Conservation (phyloP, 2,888 invertebrate species). For the Cancer borealis region DNA sequence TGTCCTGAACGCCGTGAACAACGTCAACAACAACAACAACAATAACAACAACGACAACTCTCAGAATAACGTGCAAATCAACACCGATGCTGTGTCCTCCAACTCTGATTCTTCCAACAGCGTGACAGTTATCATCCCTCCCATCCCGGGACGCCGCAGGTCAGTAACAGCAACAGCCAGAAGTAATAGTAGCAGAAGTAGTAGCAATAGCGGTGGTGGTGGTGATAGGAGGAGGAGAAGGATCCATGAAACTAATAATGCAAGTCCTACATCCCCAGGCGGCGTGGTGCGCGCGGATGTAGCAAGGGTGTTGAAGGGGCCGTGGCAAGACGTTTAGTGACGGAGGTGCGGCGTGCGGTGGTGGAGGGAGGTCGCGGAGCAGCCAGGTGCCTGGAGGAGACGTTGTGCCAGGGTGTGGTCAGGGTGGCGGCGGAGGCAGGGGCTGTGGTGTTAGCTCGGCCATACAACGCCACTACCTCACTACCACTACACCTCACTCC, state of each 20-base stretch:
- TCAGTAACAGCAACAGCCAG: neutral
- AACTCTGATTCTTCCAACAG: slow-evolving; percentile 68
- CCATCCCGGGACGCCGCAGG: slow-evolving; percentile 59
- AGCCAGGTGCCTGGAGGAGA: neutral
- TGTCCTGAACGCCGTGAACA: slow-evolving; percentile 70
- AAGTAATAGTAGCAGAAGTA: neutral
- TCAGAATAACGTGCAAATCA: slow-evolving; percentile 67
- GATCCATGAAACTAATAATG: neutral
- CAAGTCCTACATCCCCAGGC: neutral
- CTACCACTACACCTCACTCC: neutral
- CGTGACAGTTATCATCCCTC: slow-evolving; percentile 68
- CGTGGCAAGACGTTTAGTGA: neutral
- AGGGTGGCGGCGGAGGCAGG: neutral
- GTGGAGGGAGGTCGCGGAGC: neutral
- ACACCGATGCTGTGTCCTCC: slow-evolving; percentile 64
- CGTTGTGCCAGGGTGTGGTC: neutral
- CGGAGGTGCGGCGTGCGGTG: neutral
- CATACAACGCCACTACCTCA: neutral
- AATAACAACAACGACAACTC: slow-evolving; percentile 68
- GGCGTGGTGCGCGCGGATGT: neutral
- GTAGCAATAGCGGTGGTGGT: neutral
- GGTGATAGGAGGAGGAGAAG: neutral
- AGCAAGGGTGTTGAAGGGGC: neutral
- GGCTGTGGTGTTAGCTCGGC: neutral
- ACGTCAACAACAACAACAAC: slow-evolving; percentile 70